phyloP scores from a whole-genome alignment of 2,888 invertebrate species.

The Hypercompe scribonia region DNA sequence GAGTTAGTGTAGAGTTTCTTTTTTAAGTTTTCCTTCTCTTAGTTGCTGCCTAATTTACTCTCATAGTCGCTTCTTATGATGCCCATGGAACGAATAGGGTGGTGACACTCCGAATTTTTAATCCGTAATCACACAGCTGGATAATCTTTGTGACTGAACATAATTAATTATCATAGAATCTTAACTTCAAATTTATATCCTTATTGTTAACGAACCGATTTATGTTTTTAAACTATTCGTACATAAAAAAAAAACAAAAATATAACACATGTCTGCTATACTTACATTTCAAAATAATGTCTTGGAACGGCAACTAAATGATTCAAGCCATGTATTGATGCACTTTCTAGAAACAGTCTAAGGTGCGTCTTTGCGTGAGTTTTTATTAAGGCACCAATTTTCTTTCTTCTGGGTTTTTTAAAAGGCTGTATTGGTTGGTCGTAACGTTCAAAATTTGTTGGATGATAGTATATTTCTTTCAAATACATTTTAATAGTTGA shows the following conservation, averaged over 20 bases:
- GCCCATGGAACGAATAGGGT: too few relatives aligned
- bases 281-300: conserved; percentile 82
- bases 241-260: neutral
- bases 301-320: conserved; percentile 79
- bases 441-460: neutral
- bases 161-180: too few relatives aligned
- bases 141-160: too few relatives aligned
- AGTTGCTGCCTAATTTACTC: too few relatives aligned
- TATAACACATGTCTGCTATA: conserved; percentile 6
- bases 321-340: conserved; percentile 85
- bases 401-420: conserved; percentile 21
- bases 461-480: neutral
- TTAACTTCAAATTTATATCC: too few relatives aligned
- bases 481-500: neutral
- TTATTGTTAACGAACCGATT: neutral
- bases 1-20: too few relatives aligned
- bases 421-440: neutral
- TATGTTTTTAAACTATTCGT: neutral
- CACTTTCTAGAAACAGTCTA: conserved; percentile 77
- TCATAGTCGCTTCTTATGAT: too few relatives aligned
- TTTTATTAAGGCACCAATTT: conserved; percentile 26
- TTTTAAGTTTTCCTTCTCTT: too few relatives aligned
- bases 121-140: too few relatives aligned
- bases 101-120: too few relatives aligned
- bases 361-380: conserved; percentile 65